Evolutionary conservation across 37 sponge, comb jelly and placozoan species (phyloP).

Genomic region (Crambe crambe): DNA sequence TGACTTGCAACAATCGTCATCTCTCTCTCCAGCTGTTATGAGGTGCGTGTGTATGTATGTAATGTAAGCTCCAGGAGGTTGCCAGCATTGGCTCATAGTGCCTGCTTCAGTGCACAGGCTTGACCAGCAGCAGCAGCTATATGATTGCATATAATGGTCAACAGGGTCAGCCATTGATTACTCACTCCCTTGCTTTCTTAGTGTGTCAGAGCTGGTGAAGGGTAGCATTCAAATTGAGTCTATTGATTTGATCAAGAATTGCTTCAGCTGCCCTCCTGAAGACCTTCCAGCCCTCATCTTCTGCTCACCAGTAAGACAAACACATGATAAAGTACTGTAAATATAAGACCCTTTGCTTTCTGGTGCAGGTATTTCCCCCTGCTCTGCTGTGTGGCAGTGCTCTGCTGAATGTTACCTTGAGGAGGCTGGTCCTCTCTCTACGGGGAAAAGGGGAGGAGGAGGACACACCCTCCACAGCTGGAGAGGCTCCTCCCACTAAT

Average conservation of each 20-base stretch:
- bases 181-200: background rate
- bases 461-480: background rate
- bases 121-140: no score
- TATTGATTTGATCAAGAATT: background rate
- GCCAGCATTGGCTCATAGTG: no score
- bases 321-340: background rate
- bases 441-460: conserved; percentile 7
- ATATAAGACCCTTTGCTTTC: no score
- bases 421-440: conserved; percentile 15
- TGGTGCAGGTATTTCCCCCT: conserved; percentile 47
- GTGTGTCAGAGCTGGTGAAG: conserved; percentile 20
- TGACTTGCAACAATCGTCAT: conserved; percentile 13
- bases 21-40: conserved; percentile 21
- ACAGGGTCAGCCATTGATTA: no score
- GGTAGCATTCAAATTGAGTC: conserved; percentile 21
- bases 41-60: conserved; percentile 18
- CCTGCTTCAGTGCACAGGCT: no score
- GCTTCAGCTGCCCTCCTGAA: background rate
- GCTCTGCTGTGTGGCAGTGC: conserved; percentile 50
- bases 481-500: background rate
- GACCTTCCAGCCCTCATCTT: conserved; percentile 8
- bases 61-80: background rate
- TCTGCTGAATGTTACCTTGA: conserved; percentile 31
- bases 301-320: conserved; percentile 20
- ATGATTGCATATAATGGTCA: no score